Evolutionary conservation across 2,113 vertebrate genomes (phyloP).

Genomic region (Dolichallabes microphthalmus): DNA sequence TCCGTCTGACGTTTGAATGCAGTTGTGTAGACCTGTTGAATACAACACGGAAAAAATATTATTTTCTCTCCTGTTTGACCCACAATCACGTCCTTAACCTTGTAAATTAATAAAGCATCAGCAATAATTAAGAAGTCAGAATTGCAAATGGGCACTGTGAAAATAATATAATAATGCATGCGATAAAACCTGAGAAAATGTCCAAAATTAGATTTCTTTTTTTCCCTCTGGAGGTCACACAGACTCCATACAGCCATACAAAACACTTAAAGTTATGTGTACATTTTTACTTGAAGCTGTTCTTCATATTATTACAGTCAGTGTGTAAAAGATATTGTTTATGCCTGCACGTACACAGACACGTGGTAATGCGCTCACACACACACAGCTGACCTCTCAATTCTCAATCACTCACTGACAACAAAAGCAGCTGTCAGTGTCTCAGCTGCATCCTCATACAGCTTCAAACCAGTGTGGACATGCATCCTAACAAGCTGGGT

Average conservation of each 20-base stretch:
- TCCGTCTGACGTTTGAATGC: constrained; percentile 50
- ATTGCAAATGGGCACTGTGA: not conserved
- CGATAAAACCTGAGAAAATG: not conserved
- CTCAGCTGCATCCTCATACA: not conserved
- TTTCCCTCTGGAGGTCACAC: not conserved
- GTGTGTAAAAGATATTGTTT: not conserved
- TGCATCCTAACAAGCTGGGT: too few species aligned
- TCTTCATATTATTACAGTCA: not conserved
- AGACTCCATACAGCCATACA: not conserved
- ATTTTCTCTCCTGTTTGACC: not conserved
- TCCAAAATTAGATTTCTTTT: not conserved
- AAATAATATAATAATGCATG: not conserved
- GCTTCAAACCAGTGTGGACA: not conserved
- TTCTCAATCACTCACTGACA: not conserved
- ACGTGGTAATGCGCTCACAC: not conserved
- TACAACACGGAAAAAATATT: not conserved
- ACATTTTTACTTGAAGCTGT: not conserved
- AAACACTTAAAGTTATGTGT: not conserved
- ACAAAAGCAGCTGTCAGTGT: not conserved
- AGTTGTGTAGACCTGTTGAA: constrained; percentile 57
- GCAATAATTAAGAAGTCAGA: not conserved
- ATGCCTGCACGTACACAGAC: not conserved
- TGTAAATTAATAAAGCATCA: not conserved
- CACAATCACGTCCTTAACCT: not conserved
- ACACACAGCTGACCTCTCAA: not conserved